phyloP scores from a whole-genome alignment of 2,113 vertebrate species.

The Oostethus manadensis region DNA sequence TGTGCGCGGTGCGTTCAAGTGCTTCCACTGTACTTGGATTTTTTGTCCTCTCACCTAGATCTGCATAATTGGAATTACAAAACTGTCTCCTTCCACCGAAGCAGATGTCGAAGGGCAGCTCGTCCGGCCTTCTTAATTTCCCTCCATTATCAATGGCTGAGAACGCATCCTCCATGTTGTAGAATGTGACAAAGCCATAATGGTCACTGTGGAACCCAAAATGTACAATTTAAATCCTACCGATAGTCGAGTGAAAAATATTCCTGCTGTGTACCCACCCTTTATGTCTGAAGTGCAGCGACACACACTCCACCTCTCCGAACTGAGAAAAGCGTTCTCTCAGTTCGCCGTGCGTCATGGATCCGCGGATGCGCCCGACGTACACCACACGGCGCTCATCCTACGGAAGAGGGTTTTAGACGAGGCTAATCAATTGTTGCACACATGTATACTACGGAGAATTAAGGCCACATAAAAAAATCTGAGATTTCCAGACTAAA shows the following conservation, averaged over 20 bases:
- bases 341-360: constrained; percentile 84
- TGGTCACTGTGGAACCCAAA: constrained; percentile 74
- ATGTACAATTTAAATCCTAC: neutral
- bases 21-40: neutral
- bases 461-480: too few relatives aligned
- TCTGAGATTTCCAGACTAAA: too few relatives aligned
- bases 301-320: constrained; percentile 88
- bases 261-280: constrained; percentile 42
- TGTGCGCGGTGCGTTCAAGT: neutral
- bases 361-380: constrained; percentile 83
- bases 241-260: rapidly evolving
- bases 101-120: constrained; percentile 89
- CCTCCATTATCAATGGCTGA: constrained; percentile 86
- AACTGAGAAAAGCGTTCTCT: constrained; percentile 85
- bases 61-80: constrained; percentile 83
- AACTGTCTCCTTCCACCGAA: constrained; percentile 90
- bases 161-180: constrained; percentile 83
- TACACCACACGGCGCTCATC: constrained; percentile 92
- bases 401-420: constrained; percentile 50
- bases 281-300: constrained; percentile 82
- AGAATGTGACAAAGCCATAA: constrained; percentile 90
- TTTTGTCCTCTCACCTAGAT: constrained; percentile 77
- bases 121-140: constrained; percentile 79
- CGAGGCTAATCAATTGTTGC: neutral
- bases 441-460: too few relatives aligned